phyloP scores from a whole-genome alignment of 2,888 invertebrate genomes.

The Apotomis capreana region DNA sequence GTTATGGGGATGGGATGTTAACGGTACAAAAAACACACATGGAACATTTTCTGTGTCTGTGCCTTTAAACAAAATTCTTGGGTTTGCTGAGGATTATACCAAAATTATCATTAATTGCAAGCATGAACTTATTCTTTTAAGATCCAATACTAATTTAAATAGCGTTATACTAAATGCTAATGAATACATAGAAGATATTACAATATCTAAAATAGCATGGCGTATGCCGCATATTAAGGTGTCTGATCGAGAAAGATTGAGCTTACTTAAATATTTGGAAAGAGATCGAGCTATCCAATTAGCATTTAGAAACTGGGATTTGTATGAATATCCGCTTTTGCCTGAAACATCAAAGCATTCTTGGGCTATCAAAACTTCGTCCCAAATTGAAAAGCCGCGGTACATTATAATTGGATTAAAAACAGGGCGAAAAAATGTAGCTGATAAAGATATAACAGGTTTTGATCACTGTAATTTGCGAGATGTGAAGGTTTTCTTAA shows the following conservation, averaged over 20 bases:
- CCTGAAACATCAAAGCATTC: constrained; percentile 52
- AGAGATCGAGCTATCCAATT: constrained; percentile 52
- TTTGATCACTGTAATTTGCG: constrained; percentile 22
- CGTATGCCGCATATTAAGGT: constrained; percentile 5
- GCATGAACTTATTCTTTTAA: neutral
- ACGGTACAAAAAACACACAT: constrained; percentile 3
- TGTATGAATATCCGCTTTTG: constrained; percentile 58
- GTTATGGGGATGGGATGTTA: constrained; percentile 1
- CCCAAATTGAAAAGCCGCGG: constrained; percentile 57
- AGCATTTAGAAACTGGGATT: constrained; percentile 57
- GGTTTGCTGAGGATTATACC: neutral
- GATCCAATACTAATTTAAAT: constrained; percentile 1
- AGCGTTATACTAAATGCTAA: constrained; percentile 5
- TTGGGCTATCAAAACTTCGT: constrained; percentile 55
- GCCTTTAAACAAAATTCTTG: constrained; percentile 8
- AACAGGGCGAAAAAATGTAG: neutral
- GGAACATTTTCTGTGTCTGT: constrained; percentile 4
- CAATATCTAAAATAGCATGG: neutral
- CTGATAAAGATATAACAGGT: neutral
- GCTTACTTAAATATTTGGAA: constrained; percentile 38
- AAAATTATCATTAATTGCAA: neutral
- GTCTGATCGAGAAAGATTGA: neutral
- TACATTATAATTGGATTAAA: constrained; percentile 49
- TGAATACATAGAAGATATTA: constrained; percentile 2
- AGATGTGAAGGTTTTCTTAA: constrained; percentile 18